These are phyloP conservation scores for Ladona fulva DNA, from an alignment of 1,140 invertebrate species.

Conservation along the genomic window DNA sequence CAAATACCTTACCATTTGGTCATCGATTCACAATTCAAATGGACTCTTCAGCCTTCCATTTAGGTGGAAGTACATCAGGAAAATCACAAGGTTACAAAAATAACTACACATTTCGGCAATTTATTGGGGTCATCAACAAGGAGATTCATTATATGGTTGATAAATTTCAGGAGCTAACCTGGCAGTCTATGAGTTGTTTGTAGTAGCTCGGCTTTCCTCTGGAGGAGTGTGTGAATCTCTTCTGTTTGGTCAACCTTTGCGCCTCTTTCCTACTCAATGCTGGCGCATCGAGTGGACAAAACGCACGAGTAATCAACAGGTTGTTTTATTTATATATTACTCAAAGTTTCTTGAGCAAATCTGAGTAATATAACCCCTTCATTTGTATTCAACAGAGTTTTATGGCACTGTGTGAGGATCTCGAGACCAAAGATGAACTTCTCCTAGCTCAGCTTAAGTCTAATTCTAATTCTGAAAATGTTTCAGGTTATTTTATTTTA, in stretches of 20 bases:
- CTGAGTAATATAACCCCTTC: neutral
- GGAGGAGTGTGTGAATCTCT: neutral
- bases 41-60: neutral
- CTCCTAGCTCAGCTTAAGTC: neutral
- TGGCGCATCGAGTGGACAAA: neutral
- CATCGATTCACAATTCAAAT: neutral
- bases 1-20: neutral
- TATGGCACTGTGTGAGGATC: neutral
- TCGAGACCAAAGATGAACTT: neutral
- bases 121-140: neutral
- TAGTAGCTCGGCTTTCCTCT: neutral
- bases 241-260: neutral
- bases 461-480: neutral
- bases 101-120: neutral
- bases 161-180: neutral
- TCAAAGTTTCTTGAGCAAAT: neutral
- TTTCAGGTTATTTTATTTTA: neutral
- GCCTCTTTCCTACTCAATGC: neutral
- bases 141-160: neutral
- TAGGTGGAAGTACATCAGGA: neutral
- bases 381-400: neutral
- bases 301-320: neutral
- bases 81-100: neutral
- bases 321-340: neutral
- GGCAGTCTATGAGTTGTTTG: neutral